Percentiles rank a stretch among this genome's conserved stretches.
These are phyloP conservation scores for Regulus satrapa DNA, from an alignment of 2,113 vertebrate species.

Conservation along the genomic window DNA sequence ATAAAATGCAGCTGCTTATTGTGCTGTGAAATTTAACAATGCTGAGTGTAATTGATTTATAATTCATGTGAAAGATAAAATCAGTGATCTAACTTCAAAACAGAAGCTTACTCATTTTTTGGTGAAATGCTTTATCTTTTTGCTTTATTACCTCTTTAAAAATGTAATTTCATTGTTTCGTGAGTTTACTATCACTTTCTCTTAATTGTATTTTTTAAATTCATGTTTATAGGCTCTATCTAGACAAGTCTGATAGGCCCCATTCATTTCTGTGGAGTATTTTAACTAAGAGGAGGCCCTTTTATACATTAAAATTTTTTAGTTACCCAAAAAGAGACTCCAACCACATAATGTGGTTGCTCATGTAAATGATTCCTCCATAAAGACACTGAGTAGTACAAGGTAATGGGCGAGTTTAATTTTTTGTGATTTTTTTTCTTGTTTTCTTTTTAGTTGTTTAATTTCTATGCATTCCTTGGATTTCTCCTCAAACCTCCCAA, in stretches of 20 bases:
- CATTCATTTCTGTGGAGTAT: conserved; percentile 3
- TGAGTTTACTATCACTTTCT: conserved; percentile 5
- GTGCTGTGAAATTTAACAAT: not conserved
- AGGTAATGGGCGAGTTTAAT: not conserved
- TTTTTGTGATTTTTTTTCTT: not conserved
- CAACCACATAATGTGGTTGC: not conserved
- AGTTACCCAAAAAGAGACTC: not conserved
- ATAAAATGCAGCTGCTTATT: not conserved
- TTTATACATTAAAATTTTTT: not conserved
- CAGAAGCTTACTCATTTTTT: not conserved
- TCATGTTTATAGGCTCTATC: conserved; percentile 21
- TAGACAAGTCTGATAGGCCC: conserved; percentile 14
- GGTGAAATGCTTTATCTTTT: not conserved
- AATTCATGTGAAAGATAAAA: conserved; percentile 46
- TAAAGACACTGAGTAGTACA: not conserved
- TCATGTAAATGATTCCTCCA: not conserved
- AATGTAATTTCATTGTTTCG: conserved; percentile 30
- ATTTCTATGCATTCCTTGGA: conserved; percentile 55
- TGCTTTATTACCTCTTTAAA: conserved; percentile 43
- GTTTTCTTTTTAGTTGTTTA: conserved; percentile 20
- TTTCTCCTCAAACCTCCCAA: conserved; percentile 48
- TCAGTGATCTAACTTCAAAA: not conserved
- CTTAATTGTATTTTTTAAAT: conserved; percentile 34
- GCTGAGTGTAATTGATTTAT: conserved; percentile 45
- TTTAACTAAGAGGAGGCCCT: not conserved